Conservation (phyloP, 2,113 vertebrate species). For the Phoxinus phoxinus region DNA sequence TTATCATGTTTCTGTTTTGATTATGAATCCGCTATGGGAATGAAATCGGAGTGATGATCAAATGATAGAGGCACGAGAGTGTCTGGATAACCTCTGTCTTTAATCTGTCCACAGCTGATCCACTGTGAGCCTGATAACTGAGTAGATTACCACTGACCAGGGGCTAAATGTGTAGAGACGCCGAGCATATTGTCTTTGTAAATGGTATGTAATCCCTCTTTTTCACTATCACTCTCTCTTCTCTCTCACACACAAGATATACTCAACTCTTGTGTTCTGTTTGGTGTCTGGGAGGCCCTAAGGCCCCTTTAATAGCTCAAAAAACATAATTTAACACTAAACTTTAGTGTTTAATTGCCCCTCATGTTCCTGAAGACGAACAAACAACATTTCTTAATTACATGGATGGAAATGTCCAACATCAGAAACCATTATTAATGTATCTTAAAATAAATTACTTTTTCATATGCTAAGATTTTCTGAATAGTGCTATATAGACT, state of each 20-base stretch:
- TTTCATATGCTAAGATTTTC: too few relatives aligned
- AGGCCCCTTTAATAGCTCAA: not conserved
- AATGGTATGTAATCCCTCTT: conserved; percentile 9
- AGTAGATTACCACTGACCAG: conserved; percentile 31
- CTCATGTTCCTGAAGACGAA: too few relatives aligned
- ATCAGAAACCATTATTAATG: too few relatives aligned
- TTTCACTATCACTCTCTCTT: not conserved
- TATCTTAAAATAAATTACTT: too few relatives aligned
- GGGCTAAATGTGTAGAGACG: not conserved
- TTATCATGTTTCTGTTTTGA: conserved; percentile 24
- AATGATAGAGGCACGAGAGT: not conserved
- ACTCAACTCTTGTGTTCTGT: not conserved
- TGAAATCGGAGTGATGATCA: not conserved
- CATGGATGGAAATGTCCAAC: too few relatives aligned
- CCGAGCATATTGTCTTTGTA: conserved; percentile 30
- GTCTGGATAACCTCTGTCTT: not conserved
- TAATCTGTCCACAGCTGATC: conserved; percentile 44
- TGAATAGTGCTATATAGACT: too few relatives aligned
- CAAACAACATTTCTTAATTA: too few relatives aligned
- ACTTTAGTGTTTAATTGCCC: too few relatives aligned
- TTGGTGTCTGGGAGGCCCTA: not conserved
- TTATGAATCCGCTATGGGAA: not conserved
- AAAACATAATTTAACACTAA: not conserved
- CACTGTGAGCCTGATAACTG: conserved; percentile 28
- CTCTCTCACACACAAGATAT: not conserved